Base-by-base conservation (phyloP, 1,140 invertebrate species). In the Polypedilum pembai region DNA sequence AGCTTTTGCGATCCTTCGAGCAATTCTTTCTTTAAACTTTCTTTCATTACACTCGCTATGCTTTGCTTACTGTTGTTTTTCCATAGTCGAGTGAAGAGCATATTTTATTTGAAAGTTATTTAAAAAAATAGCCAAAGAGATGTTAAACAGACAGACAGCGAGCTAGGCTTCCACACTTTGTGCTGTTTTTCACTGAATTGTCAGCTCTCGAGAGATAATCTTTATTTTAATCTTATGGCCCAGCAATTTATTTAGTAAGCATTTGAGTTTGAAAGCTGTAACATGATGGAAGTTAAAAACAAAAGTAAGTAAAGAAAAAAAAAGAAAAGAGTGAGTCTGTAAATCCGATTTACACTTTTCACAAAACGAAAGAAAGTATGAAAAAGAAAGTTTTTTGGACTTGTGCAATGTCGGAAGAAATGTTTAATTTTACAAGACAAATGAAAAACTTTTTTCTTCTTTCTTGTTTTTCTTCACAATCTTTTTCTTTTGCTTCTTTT, bases 301-400 rank as follows among this genome's bases (percentile, higher is more conserved):
- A n/a, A 56, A 56, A 56, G 15, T 4, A 56, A 56, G 41, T 12
- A 8, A 45, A 45, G 41, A 15, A 45, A 2, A 45, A 45, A 12
- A 56, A 15, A 56, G n/a, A 33, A 5, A 33, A 15, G 45, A 56
- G n/a, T 56, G n/a, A 33, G 24, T 33, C 24, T 3, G 24, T 33
- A 56, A 56, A 56, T 56, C 45, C 45, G 45, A 56, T 56, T 56
- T 56, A 56, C 45, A 56, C 45, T 56, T 56, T 56, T n/a, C 45
- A 56, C 8, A 56, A 56, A 15, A 56, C 4, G 10, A 15, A 56
- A 56, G 45, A 12, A 56, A 56, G 45, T 15, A 33, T 12, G 12
- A 56, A 12, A 56, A 56, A n/a, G 15, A 15, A 56, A 56, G n/a
- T n/a, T 56, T n/a, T 56, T 56, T 56, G 45, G 45, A 56, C 45